Evolutionary conservation across 2,888 invertebrate genomes (phyloP).

Genomic region (Epirrhoe tristata): DNA sequence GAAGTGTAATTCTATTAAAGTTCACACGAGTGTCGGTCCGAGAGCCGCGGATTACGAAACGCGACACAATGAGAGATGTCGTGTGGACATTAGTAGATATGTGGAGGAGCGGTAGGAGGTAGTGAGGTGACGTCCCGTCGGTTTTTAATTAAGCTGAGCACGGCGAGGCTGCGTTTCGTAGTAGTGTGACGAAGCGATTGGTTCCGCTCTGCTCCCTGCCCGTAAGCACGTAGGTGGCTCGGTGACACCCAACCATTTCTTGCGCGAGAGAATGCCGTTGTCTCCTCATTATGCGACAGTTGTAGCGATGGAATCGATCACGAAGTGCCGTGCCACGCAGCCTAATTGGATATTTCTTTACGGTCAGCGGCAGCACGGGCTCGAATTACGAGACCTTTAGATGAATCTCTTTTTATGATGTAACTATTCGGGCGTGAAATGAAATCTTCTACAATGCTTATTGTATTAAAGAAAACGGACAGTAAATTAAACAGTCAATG

Average conservation of each 20-base stretch:
- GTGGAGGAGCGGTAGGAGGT: constrained; percentile 54
- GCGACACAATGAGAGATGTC: constrained; percentile 72
- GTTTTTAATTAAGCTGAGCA: constrained; percentile 81
- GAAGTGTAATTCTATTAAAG: constrained; percentile 68
- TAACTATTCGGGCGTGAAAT: constrained; percentile 59
- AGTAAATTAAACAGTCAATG: neutral
- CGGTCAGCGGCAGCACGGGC: constrained; percentile 64
- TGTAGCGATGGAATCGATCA: constrained; percentile 71
- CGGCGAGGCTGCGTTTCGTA: constrained; percentile 72
- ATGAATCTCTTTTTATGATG: constrained; percentile 59
- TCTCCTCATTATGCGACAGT: constrained; percentile 77
- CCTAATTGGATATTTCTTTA: constrained; percentile 79
- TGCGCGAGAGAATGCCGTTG: constrained; percentile 73
- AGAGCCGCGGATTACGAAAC: constrained; percentile 64
- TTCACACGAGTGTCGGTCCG: constrained; percentile 61
- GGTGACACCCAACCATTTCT: constrained; percentile 75
- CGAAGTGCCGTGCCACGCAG: constrained; percentile 69
- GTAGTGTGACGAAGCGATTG: constrained; percentile 79
- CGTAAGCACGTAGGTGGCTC: constrained; percentile 77
- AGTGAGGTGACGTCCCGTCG: constrained; percentile 76
- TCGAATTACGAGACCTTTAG: constrained; percentile 59
- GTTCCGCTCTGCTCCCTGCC: constrained; percentile 69
- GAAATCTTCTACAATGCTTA: constrained; percentile 40
- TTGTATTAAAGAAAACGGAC: constrained; percentile 7
- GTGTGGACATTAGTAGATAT: constrained; percentile 61